Evolutionary conservation across 2,888 invertebrate genomes (phyloP).

Genomic region (Phaonia tiefii): DNA sequence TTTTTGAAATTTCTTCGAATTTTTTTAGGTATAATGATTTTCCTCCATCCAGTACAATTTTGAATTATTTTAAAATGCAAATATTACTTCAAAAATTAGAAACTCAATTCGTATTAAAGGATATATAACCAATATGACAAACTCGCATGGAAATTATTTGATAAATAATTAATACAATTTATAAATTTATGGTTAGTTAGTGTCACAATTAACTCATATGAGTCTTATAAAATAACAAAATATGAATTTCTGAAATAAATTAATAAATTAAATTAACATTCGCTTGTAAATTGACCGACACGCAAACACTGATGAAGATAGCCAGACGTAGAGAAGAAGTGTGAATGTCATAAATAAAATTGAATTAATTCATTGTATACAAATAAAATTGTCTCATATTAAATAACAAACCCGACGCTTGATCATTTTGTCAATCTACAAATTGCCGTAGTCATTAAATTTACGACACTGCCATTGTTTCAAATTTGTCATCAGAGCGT

Average conservation of each 20-base stretch:
- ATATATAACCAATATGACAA: no score
- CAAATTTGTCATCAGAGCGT: constrained; percentile 4
- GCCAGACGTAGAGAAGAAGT: not conserved
- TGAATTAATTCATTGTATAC: constrained; percentile 2
- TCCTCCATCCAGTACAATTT: no score
- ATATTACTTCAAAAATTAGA: constrained; percentile 2
- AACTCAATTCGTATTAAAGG: no score
- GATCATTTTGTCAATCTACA: not conserved
- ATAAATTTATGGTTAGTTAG: no score
- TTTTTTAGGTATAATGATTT: no score
- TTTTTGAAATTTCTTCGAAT: no score
- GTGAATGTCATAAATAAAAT: constrained; percentile 10
- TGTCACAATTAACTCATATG: no score
- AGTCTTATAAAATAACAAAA: no score
- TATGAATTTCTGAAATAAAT: no score
- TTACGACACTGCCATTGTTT: not conserved
- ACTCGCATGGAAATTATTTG: no score
- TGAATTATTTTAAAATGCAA: no score
- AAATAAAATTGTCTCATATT: constrained; percentile 20
- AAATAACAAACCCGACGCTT: not conserved
- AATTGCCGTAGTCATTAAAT: not conserved
- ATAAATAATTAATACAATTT: no score
- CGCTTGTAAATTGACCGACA: constrained; percentile 19
- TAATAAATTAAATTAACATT: constrained; percentile 33
- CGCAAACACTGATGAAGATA: not conserved